A percentile compares a stretch with the other conserved stretches of the same genome.
Evolutionary conservation across 2,797 vertebrate genomes (phyloP).

Genomic region (Ambastaia sidthimunki): DNA sequence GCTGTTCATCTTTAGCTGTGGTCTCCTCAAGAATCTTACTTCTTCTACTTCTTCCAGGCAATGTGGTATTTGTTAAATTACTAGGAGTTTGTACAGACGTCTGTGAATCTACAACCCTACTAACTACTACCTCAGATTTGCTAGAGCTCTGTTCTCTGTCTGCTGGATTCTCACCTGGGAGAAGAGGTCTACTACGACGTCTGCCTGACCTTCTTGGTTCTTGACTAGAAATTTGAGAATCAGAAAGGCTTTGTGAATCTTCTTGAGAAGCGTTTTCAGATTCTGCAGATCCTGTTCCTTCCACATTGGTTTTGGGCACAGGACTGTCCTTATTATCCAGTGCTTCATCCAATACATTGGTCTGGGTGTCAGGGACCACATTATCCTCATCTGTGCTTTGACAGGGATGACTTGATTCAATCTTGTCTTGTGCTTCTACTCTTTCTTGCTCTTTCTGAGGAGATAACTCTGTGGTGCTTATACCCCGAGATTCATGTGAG

Average conservation of each 20-base stretch:
- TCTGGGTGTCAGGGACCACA: conserved; percentile 75
- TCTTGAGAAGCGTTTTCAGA: conserved; percentile 61
- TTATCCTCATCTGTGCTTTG: conserved; percentile 62
- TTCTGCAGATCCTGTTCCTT: conserved; percentile 65
- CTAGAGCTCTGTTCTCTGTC: conserved; percentile 58
- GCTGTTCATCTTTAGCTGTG: conserved; percentile 66
- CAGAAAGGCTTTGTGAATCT: conserved; percentile 58
- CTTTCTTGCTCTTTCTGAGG: conserved; percentile 52
- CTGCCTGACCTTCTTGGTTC: conserved; percentile 80
- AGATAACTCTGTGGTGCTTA: conserved; percentile 56
- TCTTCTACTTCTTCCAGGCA: conserved; percentile 61
- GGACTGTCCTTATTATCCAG: not conserved
- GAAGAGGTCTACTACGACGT: conserved; percentile 70
- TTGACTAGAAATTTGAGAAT: conserved; percentile 68
- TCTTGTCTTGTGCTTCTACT: conserved; percentile 53
- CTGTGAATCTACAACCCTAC: conserved; percentile 43
- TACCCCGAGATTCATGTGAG: conserved; percentile 3
- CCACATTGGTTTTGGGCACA: conserved; percentile 19
- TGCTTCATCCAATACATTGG: conserved; percentile 36
- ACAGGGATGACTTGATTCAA: conserved; percentile 60
- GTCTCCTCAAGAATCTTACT: conserved; percentile 67
- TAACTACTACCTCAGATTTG: conserved; percentile 16
- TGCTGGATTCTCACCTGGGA: conserved; percentile 69
- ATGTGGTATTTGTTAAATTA: conserved; percentile 30
- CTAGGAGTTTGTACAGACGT: not conserved